phyloP scores from a whole-genome alignment of 2,797 vertebrate species.

The Coregonus suidteri region DNA sequence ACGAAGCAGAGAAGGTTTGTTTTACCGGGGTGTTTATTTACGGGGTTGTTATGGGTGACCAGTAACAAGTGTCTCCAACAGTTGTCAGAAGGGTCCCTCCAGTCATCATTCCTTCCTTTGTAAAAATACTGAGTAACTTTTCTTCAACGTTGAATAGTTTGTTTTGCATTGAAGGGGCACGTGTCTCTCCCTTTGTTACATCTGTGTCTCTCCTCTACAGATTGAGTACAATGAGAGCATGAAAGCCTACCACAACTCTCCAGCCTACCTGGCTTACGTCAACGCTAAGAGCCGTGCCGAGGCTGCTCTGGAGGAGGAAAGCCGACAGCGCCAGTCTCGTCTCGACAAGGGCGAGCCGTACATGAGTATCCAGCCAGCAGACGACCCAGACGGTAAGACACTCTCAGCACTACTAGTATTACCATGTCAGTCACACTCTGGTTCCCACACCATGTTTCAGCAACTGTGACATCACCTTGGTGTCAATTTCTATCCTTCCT shows the following conservation, averaged over 20 bases:
- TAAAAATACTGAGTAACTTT: slow-evolving; percentile 46
- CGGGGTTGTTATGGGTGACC: slow-evolving; percentile 54
- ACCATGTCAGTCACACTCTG: neutral
- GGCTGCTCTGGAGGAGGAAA: slow-evolving; percentile 94
- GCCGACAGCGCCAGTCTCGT: slow-evolving; percentile 92
- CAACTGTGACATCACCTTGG: neutral
- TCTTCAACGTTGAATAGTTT: slow-evolving; percentile 38
- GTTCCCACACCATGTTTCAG: neutral
- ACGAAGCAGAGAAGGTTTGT: slow-evolving; percentile 97
- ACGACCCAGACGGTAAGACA: slow-evolving; percentile 89
- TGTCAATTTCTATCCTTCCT: neutral
- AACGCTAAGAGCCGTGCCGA: slow-evolving; percentile 95
- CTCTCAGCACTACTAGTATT: neutral
- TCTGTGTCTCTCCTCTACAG: slow-evolving; percentile 61
- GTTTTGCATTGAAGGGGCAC: slow-evolving; percentile 42
- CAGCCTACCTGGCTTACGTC: slow-evolving; percentile 95
- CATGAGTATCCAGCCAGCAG: slow-evolving; percentile 96
- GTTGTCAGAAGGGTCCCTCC: slow-evolving; percentile 55
- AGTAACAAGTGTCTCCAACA: slow-evolving; percentile 60
- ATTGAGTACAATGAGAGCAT: slow-evolving; percentile 99
- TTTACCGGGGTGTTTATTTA: slow-evolving; percentile 35
- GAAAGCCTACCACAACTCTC: slow-evolving; percentile 99
- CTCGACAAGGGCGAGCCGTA: slow-evolving; percentile 96
- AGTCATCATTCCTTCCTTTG: slow-evolving; percentile 62
- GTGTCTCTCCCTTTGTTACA: slow-evolving; percentile 33